Percentiles rank a stretch among this genome's conserved stretches.
These are phyloP conservation scores for Varanus salvator DNA, from an alignment of 2,113 vertebrate genomes.

Conservation along the genomic window DNA sequence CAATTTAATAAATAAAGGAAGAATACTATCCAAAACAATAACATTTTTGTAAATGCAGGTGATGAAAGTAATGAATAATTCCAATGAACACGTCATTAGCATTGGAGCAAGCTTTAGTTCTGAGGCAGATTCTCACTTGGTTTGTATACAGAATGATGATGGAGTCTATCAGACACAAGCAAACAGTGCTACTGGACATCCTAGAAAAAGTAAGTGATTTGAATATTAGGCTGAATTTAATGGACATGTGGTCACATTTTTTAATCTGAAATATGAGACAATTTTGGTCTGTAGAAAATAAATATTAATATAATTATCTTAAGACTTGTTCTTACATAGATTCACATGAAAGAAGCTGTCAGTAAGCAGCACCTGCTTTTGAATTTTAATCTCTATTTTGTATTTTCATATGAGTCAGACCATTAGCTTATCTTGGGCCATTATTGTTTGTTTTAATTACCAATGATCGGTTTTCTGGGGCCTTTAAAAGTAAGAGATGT, in stretches of 20 bases:
- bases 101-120: slow-evolving; percentile 89
- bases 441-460: neutral
- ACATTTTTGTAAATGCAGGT: slow-evolving; percentile 77
- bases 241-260: neutral
- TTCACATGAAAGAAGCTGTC: neutral
- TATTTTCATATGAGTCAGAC: neutral
- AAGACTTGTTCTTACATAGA: neutral
- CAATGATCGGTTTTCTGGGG: neutral
- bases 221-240: neutral
- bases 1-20: neutral
- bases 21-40: neutral
- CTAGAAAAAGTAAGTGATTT: slow-evolving; percentile 84
- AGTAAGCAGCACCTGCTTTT: neutral
- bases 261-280: neutral
- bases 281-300: neutral
- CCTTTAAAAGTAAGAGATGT: neutral
- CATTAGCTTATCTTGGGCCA: neutral
- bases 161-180: slow-evolving; percentile 91
- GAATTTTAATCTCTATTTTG: neutral
- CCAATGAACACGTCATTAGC: slow-evolving; percentile 94
- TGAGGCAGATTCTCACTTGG: slow-evolving; percentile 92
- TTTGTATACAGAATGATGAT: slow-evolving; percentile 90
- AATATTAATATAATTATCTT: neutral
- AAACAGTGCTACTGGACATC: slow-evolving; percentile 84
- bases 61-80: slow-evolving; percentile 88